Base-by-base conservation (phyloP, 2,888 invertebrate genomes). In the Phytoseiulus persimilis region DNA sequence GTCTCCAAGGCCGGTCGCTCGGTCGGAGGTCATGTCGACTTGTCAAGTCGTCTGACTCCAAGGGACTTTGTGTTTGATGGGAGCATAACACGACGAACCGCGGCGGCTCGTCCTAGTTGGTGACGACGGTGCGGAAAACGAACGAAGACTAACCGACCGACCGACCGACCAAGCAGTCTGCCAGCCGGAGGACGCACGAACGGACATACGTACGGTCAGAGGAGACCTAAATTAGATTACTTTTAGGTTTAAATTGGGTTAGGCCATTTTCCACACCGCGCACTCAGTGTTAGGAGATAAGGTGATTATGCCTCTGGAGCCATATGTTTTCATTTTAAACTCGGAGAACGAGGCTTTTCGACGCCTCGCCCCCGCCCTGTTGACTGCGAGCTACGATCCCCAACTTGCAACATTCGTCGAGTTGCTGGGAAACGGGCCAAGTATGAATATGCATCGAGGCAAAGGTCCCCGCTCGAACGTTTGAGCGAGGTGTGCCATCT, bases 201-300 rank as follows among this genome's bases (percentile, higher is more conserved):
- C 46, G 14, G 46, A 46, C 46, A 46, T 65, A 65, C 65, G 65
- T 65, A 65, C 18, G 65, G 65, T 14, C 65, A 65, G 28, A 6
- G 65, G 65, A 65, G 65, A 65, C 65, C 65, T 65, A 65, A 65
- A 65, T 65, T 65, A 65, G 65, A 65, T 65, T 65, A 65, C 65
- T 65, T 65, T 65, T 65, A 65, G n/a, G 65, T 65, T 65, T 65
- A 65, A 65, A 65, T 65, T 65, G 18, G 65, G 28, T 65, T 65
- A 23, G 65, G 65, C 65, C 65, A 65, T 65, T 65, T 65, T 65
- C 65, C 65, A 65, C 65, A 65, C 65, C 65, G 65, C 65, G 65
- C 65, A 28, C 65, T 28, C 65, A 65, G 65, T 65, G 65, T 65
- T 65, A 65, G 65, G 65, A 65, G 65, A 65, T 65, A 65, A 65